A percentile compares a stretch with the other conserved stretches of the same genome.
phyloP scores from a whole-genome alignment of 1,140 invertebrate species.

The Doryteuthis pealeii region DNA sequence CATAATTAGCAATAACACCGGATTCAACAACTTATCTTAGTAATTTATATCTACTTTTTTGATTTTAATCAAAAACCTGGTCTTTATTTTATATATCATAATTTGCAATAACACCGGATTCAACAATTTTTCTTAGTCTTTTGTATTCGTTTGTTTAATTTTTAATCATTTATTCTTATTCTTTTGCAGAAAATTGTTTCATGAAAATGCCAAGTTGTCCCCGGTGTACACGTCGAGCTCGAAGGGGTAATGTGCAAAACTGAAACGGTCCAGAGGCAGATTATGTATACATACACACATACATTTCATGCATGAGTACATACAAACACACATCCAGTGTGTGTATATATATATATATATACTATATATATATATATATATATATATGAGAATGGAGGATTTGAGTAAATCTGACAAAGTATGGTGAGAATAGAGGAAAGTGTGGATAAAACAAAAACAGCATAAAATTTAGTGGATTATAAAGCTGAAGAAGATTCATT shows the following conservation, averaged over 20 bases:
- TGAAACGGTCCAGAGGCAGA: not conserved
- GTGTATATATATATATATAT: conserved; percentile 12
- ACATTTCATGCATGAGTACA: not conserved
- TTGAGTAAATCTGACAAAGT: too few species aligned
- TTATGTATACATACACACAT: not conserved
- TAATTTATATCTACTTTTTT: not conserved
- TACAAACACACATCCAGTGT: not conserved
- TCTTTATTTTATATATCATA: not conserved
- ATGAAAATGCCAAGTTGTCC: not conserved
- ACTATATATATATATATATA: conserved; percentile 8
- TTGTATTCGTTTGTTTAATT: too few species aligned
- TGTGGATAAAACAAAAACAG: too few species aligned
- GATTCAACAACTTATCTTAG: not conserved
- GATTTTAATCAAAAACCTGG: too few species aligned
- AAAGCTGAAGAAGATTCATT: too few species aligned
- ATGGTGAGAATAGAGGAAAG: too few species aligned
- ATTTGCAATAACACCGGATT: not conserved
- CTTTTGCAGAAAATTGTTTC: not conserved
- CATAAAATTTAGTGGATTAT: too few species aligned
- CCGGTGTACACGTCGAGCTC: not conserved
- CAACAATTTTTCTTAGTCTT: too few species aligned
- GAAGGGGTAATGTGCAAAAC: not conserved
- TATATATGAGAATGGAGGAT: too few species aligned
- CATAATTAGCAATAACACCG: too few species aligned
- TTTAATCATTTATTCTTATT: not conserved